Base-by-base conservation (phyloP, 2,797 vertebrate species). In the Buphagus erythrorhynchus region DNA sequence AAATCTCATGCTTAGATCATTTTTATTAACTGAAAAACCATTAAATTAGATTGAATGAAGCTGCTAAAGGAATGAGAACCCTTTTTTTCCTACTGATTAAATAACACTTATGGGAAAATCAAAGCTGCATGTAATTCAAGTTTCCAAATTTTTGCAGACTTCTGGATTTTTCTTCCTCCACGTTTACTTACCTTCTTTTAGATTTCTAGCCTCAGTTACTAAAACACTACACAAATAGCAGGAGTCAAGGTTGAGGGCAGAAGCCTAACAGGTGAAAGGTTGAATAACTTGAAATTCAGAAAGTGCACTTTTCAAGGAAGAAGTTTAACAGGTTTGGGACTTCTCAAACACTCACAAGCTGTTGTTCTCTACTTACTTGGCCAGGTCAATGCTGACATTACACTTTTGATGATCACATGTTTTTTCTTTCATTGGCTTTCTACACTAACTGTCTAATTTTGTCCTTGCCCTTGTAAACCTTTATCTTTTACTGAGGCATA, bases 201-300 rank as follows among this genome's bases (percentile, higher is more conserved):
- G 98, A 98, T 98, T 98, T 98, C 98, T 98, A 98, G 98, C 98
- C 79, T 93, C 52, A 43, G 95, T 98, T 98, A 96, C 96, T 97
- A 98, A 75, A 48, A 96, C 97, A 97, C 98, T 98, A 97, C 98
- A 97, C 97, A 98, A 99, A 99, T 98, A 98, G 96, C 97, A 98
- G 96, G 86, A 98, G 98, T 98, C 98, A 98, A 98, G 98, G 98
- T 97, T 99, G 98, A 98, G 95, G 92, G 97, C 75, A 93, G 96
- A 96, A 98, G 95, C 97, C 95, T 95, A 97, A 94, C 97, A 98
- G 98, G 98, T 98, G 98, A 99, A 98, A 99, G 98, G 98, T 98
- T 99, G 98, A 99, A 98, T 98, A 98, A 99, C 98, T 98, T 98
- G 94, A 98, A 99, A 98, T 97, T 97, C 98, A 93, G 97, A 98